A percentile compares a stretch with the other conserved stretches of the same genome.
Evolutionary conservation across 2,888 invertebrate species (phyloP).

Genomic region (Ectropis crepuscularia): DNA sequence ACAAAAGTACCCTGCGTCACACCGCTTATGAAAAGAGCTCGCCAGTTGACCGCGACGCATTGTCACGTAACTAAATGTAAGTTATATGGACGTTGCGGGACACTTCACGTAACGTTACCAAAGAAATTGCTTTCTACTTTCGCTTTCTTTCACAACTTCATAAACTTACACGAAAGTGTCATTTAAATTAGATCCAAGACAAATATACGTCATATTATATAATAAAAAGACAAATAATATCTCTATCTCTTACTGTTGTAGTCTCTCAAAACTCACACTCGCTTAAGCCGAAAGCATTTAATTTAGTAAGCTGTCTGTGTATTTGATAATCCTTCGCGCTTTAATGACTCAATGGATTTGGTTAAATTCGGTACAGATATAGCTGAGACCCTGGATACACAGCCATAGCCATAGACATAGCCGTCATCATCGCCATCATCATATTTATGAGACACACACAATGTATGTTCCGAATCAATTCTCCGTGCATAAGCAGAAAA

Average conservation of each 20-base stretch:
- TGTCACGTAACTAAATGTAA: conserved; percentile 29
- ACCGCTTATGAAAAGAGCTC: conserved; percentile 18
- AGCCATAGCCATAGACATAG: no score
- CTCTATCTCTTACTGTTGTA: neutral
- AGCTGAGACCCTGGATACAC: no score
- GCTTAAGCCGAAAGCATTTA: no score
- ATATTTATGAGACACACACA: neutral
- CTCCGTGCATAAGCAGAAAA: neutral
- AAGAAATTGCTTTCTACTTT: conserved; percentile 31
- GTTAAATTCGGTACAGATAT: no score
- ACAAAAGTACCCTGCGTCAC: conserved; percentile 6
- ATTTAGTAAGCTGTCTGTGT: no score
- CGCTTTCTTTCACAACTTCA: conserved; percentile 22
- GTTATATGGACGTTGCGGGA: conserved; percentile 30
- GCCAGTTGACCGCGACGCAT: conserved; percentile 24
- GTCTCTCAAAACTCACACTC: no score
- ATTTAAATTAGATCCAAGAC: conserved; percentile 6
- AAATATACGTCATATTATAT: no score
- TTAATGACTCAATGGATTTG: no score
- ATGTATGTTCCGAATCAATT: neutral
- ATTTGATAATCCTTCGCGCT: no score
- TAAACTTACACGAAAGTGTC: conserved; percentile 12
- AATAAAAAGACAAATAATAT: no score
- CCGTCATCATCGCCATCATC: no score
- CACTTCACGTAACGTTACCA: conserved; percentile 25